Evolutionary conservation across 2,888 invertebrate genomes (phyloP).

Genomic region (Melinaea marsaeus): DNA sequence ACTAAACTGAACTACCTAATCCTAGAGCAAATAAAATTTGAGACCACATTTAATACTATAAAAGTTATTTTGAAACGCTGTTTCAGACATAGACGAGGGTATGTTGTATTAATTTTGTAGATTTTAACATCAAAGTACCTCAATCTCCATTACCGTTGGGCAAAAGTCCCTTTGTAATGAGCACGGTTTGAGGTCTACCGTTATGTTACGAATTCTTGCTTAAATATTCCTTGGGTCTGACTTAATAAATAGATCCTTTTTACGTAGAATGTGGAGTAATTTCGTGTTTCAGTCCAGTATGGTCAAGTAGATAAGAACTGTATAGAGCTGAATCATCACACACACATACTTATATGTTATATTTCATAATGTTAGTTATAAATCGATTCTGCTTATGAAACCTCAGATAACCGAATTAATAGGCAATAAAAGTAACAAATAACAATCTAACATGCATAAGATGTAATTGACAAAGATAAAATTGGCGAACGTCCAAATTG

Average conservation of each 20-base stretch:
- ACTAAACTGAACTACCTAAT: no score
- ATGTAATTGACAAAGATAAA: conserved; percentile 30
- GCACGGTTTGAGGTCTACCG: conserved; percentile 16
- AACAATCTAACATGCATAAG: conserved; percentile 20
- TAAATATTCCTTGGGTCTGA: conserved; percentile 9
- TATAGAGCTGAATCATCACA: no score
- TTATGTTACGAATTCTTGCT: conserved; percentile 11
- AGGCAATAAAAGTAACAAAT: conserved; percentile 5
- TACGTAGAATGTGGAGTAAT: background rate
- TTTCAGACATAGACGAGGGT: conserved; percentile 16
- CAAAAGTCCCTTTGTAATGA: conserved; percentile 20
- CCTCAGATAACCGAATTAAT: background rate
- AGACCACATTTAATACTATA: conserved; percentile 3
- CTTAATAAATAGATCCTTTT: background rate
- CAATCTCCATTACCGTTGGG: conserved; percentile 10
- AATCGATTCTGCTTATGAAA: no score
- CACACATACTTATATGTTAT: no score
- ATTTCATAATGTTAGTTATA: no score
- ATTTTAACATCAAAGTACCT: conserved; percentile 25
- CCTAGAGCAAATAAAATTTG: background rate
- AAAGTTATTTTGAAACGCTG: conserved; percentile 9
- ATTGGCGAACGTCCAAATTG: conserved; percentile 22
- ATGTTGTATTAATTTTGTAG: conserved; percentile 6
- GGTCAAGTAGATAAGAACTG: no score
- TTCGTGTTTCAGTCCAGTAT: background rate